Evolutionary conservation across 2,888 invertebrate species (phyloP).

Genomic region (Theretra japonica): DNA sequence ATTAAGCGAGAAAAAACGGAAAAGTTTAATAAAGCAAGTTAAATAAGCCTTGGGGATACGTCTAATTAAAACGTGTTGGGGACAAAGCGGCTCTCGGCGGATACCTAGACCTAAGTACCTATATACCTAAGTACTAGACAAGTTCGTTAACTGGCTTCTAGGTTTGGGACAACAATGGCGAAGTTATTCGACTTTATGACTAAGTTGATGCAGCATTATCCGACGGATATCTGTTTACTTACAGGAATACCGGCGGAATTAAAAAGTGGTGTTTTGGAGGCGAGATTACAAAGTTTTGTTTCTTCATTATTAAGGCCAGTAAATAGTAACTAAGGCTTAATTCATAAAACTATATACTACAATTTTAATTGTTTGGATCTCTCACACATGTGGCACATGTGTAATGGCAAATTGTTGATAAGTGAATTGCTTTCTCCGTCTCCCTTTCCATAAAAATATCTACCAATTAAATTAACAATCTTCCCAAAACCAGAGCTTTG

Average conservation of each 20-base stretch:
- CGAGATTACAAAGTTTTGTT: no score
- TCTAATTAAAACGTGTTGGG: constrained; percentile 53
- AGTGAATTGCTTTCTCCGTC: no score
- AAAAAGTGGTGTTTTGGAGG: no score
- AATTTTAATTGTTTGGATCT: no score
- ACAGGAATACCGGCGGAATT: not conserved
- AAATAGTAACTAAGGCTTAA: no score
- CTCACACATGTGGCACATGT: no score
- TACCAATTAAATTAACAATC: not conserved
- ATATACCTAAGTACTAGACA: not conserved
- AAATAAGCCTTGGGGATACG: constrained; percentile 50
- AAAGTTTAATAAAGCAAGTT: constrained; percentile 51
- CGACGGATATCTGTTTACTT: not conserved
- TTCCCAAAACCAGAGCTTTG: not conserved
- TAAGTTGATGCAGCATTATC: not conserved
- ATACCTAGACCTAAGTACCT: not conserved
- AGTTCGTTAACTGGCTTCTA: not conserved
- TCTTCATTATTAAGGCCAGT: no score
- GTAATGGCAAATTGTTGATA: no score
- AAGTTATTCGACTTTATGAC: not conserved
- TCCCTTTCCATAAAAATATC: not conserved
- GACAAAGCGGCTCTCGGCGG: constrained; percentile 44
- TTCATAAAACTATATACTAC: no score
- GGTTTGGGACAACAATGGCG: constrained; percentile 1
- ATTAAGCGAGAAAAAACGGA: constrained; percentile 22